phyloP scores from a whole-genome alignment of 92 coral and sea anemone genomes.

The Paragorgia papillata region DNA sequence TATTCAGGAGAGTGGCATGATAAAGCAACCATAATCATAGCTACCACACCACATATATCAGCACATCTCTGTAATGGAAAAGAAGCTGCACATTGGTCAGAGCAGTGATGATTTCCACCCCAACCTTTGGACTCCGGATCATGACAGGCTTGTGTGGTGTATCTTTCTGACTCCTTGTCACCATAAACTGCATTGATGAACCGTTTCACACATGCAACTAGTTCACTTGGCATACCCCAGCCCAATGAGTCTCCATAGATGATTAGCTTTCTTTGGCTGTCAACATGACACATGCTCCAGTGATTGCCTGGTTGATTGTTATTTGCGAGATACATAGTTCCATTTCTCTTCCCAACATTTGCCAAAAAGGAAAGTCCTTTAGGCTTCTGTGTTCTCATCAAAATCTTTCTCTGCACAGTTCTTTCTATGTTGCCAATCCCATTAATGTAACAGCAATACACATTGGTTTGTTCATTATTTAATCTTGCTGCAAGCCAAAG shows the following conservation, averaged over 20 bases:
- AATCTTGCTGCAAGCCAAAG: conserved; percentile 31
- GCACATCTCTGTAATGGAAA: conserved; percentile 46
- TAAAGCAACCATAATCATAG: conserved; percentile 46
- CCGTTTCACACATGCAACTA: too few relatives aligned
- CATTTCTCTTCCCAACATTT: conserved; percentile 35
- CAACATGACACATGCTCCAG: conserved; percentile 54
- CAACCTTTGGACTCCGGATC: conserved; percentile 10
- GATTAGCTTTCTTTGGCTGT: conserved; percentile 20
- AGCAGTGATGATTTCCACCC: conserved; percentile 22
- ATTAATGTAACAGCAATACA: conserved; percentile 41
- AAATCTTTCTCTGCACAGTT: neutral
- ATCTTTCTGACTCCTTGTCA: neutral
- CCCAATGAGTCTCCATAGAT: conserved; percentile 53
- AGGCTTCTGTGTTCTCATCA: neutral
- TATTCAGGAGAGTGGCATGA: conserved; percentile 41
- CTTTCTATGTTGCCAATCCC: conserved; percentile 15
- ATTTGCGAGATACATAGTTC: conserved; percentile 39
- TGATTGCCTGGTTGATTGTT: conserved; percentile 39
- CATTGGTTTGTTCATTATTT: conserved; percentile 23
- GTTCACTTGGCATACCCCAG: conserved; percentile 44
- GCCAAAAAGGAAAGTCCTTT: conserved; percentile 3
- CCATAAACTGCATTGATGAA: conserved; percentile 24
- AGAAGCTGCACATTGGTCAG: conserved; percentile 14
- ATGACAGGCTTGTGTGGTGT: conserved; percentile 3
- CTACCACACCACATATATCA: conserved; percentile 45